Evolutionary conservation across 2,113 vertebrate genomes (phyloP), one percentile per base, ranked within the genome.

Genomic region (Alethe castanea): DNA sequence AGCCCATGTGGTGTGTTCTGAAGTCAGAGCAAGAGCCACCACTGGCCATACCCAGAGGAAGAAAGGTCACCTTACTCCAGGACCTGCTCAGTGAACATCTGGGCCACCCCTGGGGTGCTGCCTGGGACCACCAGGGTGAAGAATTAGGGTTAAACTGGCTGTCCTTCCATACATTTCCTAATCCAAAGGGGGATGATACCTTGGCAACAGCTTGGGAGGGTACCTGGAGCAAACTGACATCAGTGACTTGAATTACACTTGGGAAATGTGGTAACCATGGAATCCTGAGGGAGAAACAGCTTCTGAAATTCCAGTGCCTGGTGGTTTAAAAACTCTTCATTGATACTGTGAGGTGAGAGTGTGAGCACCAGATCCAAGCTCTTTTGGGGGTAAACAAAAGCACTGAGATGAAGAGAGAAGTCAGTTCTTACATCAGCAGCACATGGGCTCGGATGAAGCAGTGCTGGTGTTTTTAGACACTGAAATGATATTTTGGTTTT

Each of bases 231-330:
- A 96, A 94, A 87, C 66, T 61, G 42, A 33, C 86, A 77, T 25
- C 56, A 97, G 52, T 81, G 88, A 72, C 92, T 89, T 54, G 64
- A 86, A 89, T 81, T 71, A 38, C 64, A 69, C 87, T 82, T 93
- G 64, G 60, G 93, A 74, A 87, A 94, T 88, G 25, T 14, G 20
- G 94, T 96, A 92, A 91, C 93, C 94, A 92, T 94, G 91, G 97
- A 96, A 97, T 97, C 95, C 35, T 31, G 50, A 83, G 88, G 86
- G 65, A 62, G 6, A 88, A 96, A 83, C 42, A 38, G 13, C 16
- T 40, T 59, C 66, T 95, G 86, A 91, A 78, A 20, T 92, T 79
- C 89, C 79, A 71, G 6, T 36, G 48, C 66, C 79, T 74, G 72
- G 71, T 13, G 28, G 40, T 71, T 96, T 92, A 36, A 86, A 91